These are phyloP conservation scores for Meriones psammophilus DNA, from an alignment of 2,797 vertebrate species.

Conservation along the genomic window DNA sequence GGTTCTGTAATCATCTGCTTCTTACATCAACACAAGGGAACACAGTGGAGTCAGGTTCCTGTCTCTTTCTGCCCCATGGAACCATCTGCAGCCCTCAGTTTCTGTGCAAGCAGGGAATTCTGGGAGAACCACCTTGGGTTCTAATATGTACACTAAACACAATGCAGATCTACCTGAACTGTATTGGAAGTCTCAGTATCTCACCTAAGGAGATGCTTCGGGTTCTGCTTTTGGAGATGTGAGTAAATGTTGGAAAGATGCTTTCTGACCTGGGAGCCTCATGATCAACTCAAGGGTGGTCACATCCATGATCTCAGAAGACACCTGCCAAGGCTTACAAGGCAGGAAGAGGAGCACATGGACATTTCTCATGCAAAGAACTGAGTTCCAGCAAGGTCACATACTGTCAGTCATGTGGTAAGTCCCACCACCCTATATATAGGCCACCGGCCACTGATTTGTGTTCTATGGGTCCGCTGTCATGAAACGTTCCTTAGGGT, in stretches of 20 bases:
- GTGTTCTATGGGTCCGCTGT: neutral
- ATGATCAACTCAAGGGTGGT: rapidly evolving
- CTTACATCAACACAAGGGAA: neutral
- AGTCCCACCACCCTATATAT: rapidly evolving
- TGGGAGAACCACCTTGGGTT: neutral
- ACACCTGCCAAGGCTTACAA: too few relatives aligned
- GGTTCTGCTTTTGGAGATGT: rapidly evolving
- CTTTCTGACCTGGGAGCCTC: rapidly evolving
- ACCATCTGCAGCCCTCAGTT: neutral
- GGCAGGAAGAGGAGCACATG: rapidly evolving
- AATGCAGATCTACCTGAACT: too few relatives aligned
- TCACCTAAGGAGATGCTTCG: rapidly evolving
- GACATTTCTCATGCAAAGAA: rapidly evolving
- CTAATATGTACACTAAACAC: too few relatives aligned
- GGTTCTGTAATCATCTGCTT: rapidly evolving
- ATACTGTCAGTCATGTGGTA: rapidly evolving
- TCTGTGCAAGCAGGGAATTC: rapidly evolving
- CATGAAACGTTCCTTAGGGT: neutral
- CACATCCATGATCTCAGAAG: rapidly evolving
- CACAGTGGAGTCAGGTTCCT: rapidly evolving
- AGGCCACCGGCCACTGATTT: rapidly evolving
- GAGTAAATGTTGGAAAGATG: rapidly evolving
- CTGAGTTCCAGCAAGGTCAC: neutral
- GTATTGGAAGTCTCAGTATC: neutral
- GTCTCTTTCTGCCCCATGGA: rapidly evolving